Conservation (phyloP, 2,888 invertebrate species). For the Entomobrya proxima region DNA sequence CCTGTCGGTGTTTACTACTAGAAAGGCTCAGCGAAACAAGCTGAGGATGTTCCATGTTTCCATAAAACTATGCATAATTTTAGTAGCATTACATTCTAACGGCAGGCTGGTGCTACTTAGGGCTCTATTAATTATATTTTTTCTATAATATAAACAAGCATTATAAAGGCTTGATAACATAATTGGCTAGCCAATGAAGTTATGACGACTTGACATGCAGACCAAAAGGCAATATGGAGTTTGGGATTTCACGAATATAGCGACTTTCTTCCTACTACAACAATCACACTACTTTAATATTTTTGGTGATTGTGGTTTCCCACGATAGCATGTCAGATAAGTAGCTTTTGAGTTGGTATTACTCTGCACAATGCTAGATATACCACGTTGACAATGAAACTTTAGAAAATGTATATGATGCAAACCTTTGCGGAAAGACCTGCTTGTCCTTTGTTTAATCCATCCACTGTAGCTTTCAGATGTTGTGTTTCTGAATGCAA, state of each 20-base stretch:
- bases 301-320: neutral
- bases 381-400: too few relatives aligned
- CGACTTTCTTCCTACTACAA: too few relatives aligned
- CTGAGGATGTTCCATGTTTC: constrained; percentile 57
- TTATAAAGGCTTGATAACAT: neutral
- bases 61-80: constrained; percentile 41
- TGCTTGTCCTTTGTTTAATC: constrained; percentile 65
- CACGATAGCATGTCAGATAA: too few relatives aligned
- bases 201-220: constrained; percentile 36
- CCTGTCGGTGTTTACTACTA: constrained; percentile 26
- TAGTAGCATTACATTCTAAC: neutral
- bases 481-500: constrained; percentile 66
- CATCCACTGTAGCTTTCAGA: constrained; percentile 64
- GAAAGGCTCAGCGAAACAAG: constrained; percentile 23
- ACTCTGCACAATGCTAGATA: too few relatives aligned
- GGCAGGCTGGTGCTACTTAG: neutral
- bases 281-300: too few relatives aligned
- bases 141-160: neutral
- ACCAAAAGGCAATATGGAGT: neutral
- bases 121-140: too few relatives aligned
- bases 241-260: too few relatives aligned
- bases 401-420: neutral
- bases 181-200: constrained; percentile 18
- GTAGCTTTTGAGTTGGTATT: too few relatives aligned
- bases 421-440: constrained; percentile 66